A percentile compares a stretch with the other conserved stretches of the same genome.
Evolutionary conservation across 2,113 vertebrate genomes (phyloP).

Genomic region (Etheostoma cragini): DNA sequence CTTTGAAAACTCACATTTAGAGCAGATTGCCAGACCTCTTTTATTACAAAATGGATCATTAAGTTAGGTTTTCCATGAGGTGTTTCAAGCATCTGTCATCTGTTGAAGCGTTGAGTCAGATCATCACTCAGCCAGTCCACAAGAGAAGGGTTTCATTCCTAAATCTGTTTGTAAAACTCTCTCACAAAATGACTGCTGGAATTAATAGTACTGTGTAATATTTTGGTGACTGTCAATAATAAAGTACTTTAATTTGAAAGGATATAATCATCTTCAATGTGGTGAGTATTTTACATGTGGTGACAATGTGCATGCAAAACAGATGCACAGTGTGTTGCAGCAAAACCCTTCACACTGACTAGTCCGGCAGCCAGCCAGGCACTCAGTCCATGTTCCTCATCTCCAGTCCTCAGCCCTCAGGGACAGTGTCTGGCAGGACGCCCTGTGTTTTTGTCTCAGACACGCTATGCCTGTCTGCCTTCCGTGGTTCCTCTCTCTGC

Average conservation of each 20-base stretch:
- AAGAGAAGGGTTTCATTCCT: constrained; percentile 34
- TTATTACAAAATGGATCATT: constrained; percentile 46
- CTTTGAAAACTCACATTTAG: constrained; percentile 25
- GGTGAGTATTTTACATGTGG: constrained; percentile 44
- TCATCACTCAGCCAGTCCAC: constrained; percentile 32
- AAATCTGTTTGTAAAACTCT: constrained; percentile 25
- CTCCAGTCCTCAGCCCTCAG: constrained; percentile 58
- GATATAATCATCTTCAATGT: constrained; percentile 30
- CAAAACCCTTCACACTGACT: constrained; percentile 32
- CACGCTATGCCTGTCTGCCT: constrained; percentile 66
- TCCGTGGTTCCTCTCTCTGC: constrained; percentile 47
- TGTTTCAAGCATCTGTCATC: constrained; percentile 58
- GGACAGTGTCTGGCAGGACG: constrained; percentile 71
- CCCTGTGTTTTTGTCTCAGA: constrained; percentile 78
- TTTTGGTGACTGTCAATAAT: constrained; percentile 16
- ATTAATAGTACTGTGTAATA: constrained; percentile 2
- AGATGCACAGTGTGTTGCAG: constrained; percentile 52
- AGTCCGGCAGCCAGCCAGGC: constrained; percentile 60
- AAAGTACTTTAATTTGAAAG: constrained; percentile 21
- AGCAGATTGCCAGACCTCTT: constrained; percentile 41
- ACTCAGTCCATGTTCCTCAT: constrained; percentile 50
- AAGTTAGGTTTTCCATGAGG: constrained; percentile 60
- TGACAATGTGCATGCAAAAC: constrained; percentile 48
- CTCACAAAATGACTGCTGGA: constrained; percentile 14
- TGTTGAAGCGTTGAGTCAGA: constrained; percentile 27